Base-by-base conservation (phyloP, 2,888 invertebrate genomes). In the Dioctria linearis region DNA sequence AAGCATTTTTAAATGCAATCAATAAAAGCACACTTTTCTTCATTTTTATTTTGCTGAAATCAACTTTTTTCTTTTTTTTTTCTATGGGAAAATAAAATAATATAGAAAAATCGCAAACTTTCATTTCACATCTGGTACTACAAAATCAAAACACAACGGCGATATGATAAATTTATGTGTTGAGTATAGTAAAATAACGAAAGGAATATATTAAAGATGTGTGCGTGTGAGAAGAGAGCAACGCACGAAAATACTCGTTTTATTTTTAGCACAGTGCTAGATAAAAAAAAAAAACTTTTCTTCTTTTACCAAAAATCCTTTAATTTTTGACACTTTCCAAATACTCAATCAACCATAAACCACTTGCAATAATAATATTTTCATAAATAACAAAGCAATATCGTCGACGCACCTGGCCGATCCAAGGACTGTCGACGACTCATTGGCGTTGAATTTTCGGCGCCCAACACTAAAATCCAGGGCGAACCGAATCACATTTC, bases 381-480 rank as follows among this genome's bases (percentile, higher is more conserved):
- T 65, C 65, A 39, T 65, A 65, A 9, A 39, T 6, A 65, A 5
- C 13, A 37, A 9, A 39, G 37, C 40, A 73, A 67, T 61, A 61
- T 66, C 69, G 78, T 80, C 59, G 13, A 65, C 83, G 71, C 83
- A 86, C 86, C 86, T 86, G 86, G 86, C 85, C 86, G 86, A 85
- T 87, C 87, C 85, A 86, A 83, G 84, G 86, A 86, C 85, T 86
- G 86, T 85, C 86, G 85, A 84, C 86, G 86, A 86, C 85, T 86
- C 87, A 87, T 87, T 87, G 85, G 86, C 85, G 84, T 83, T 84
- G 83, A 82, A 85, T 85, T 81, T 80, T 80, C 81, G 79, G 80
- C 80, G 79, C 82, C 82, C 81, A 79, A 76, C 69, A 78, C 75
- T 59, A 75, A 75, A 63, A 79, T 78, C 65, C 78, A 80, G 80